Percentiles rank a stretch among this genome's conserved stretches.
phyloP scores from a whole-genome alignment of 2,888 invertebrate species.

The Vesta saturnalis region DNA sequence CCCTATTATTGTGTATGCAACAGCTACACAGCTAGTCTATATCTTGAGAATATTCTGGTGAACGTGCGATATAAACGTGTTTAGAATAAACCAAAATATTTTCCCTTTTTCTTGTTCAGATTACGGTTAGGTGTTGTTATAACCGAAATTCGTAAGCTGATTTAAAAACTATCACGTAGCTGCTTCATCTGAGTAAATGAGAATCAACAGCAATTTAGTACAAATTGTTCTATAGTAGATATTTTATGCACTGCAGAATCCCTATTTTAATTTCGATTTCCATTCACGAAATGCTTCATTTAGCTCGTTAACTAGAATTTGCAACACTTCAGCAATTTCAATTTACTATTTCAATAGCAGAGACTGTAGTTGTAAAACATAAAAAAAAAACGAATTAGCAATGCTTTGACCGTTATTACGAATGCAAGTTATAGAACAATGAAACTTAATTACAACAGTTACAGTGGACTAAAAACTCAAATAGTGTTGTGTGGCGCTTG shows the following conservation, averaged over 20 bases:
- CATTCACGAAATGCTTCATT: conserved; percentile 3
- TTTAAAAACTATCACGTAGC: conserved; percentile 16
- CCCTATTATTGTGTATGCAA: too few relatives aligned
- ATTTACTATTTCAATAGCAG: conserved; percentile 5
- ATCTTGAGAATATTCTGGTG: conserved; percentile 25
- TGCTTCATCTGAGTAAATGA: conserved; percentile 18
- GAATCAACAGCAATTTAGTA: conserved; percentile 16
- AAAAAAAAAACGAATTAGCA: background rate
- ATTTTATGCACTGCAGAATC: conserved; percentile 18
- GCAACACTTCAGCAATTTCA: conserved; percentile 11
- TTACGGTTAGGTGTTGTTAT: conserved; percentile 27
- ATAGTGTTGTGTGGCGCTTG: too few relatives aligned
- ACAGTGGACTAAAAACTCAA: too few relatives aligned
- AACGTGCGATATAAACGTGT: conserved; percentile 35
- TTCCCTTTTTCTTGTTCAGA: conserved; percentile 17
- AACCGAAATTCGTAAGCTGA: conserved; percentile 6
- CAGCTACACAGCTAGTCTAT: conserved; percentile 8
- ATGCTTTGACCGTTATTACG: background rate
- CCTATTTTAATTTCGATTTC: conserved; percentile 9
- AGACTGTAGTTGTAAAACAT: background rate
- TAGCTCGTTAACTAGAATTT: background rate
- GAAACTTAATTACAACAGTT: background rate
- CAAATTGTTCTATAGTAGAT: conserved; percentile 13
- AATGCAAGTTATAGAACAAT: background rate
- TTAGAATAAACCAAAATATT: conserved; percentile 18